Evolutionary conservation across 2,888 invertebrate species (phyloP).

Genomic region (Laspeyria flexula): DNA sequence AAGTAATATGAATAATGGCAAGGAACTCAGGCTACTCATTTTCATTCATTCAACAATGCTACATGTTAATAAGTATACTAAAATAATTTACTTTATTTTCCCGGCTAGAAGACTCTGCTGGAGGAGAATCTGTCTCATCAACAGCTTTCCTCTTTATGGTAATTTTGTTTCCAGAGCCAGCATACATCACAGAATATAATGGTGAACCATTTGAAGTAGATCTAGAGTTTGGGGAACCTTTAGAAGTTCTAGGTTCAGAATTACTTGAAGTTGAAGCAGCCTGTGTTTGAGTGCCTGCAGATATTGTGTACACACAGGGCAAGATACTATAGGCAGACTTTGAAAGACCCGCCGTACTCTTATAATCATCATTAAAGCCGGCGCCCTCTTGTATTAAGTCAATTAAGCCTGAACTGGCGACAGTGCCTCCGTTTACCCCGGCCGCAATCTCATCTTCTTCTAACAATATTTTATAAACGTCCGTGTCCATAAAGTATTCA

Average conservation of each 20-base stretch:
- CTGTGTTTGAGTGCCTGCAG: conserved; percentile 81
- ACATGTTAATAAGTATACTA: no score
- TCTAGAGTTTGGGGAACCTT: conserved; percentile 74
- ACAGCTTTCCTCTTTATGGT: conserved; percentile 92
- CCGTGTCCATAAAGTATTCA: conserved; percentile 91
- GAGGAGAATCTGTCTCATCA: conserved; percentile 82
- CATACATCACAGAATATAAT: conserved; percentile 92
- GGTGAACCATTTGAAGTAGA: conserved; percentile 76
- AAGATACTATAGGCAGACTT: conserved; percentile 91
- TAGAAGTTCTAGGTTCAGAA: conserved; percentile 64
- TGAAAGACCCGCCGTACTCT: conserved; percentile 89
- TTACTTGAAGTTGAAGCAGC: conserved; percentile 67
- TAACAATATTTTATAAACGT: conserved; percentile 88
- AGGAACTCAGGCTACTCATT: no score
- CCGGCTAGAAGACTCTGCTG: conserved; percentile 66
- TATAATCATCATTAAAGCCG: conserved; percentile 91
- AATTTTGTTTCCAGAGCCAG: conserved; percentile 93
- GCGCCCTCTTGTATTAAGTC: conserved; percentile 93
- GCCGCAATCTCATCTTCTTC: conserved; percentile 83
- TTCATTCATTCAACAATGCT: no score
- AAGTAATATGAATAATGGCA: no score
- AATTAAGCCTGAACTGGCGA: conserved; percentile 87
- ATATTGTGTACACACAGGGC: conserved; percentile 90
- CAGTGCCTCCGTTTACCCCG: conserved; percentile 81
- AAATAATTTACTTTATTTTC: conserved; percentile 70